Percentiles rank a stretch among this genome's conserved stretches.
Evolutionary conservation across 2,797 vertebrate genomes (phyloP).

Genomic region (Clamator glandarius): DNA sequence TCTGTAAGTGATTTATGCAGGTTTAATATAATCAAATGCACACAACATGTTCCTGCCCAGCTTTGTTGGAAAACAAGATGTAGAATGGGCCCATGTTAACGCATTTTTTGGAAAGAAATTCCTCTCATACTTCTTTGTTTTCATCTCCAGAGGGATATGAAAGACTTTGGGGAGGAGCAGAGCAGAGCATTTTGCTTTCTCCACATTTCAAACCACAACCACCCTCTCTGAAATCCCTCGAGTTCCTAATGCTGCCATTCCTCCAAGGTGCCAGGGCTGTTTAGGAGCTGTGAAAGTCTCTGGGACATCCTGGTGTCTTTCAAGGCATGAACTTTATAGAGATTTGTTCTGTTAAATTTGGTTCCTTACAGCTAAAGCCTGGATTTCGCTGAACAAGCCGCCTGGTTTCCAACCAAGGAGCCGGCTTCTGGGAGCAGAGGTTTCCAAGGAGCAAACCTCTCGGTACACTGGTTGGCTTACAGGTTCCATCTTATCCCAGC

Average conservation of each 20-base stretch:
- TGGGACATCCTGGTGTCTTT: not conserved
- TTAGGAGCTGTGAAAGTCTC: not conserved
- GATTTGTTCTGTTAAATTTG: not conserved
- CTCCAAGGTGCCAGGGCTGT: not conserved
- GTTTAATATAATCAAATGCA: not conserved
- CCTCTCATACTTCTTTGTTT: not conserved
- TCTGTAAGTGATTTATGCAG: not conserved
- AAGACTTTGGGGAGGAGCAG: not conserved
- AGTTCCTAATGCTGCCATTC: accelerated
- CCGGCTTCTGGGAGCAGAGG: too few species aligned
- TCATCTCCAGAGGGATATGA: not conserved
- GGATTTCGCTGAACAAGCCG: not conserved
- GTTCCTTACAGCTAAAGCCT: not conserved
- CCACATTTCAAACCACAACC: not conserved
- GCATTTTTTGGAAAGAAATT: not conserved
- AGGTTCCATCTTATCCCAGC: not conserved
- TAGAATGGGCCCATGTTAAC: not conserved
- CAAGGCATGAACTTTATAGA: not conserved
- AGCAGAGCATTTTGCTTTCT: not conserved
- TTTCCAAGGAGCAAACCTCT: not conserved
- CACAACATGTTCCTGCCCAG: not conserved
- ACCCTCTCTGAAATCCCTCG: not conserved
- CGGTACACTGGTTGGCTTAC: not conserved
- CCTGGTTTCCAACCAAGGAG: too few species aligned
- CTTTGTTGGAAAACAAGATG: not conserved